phyloP scores from a whole-genome alignment of 2,888 invertebrate species.

The Ferrisia virgata region DNA sequence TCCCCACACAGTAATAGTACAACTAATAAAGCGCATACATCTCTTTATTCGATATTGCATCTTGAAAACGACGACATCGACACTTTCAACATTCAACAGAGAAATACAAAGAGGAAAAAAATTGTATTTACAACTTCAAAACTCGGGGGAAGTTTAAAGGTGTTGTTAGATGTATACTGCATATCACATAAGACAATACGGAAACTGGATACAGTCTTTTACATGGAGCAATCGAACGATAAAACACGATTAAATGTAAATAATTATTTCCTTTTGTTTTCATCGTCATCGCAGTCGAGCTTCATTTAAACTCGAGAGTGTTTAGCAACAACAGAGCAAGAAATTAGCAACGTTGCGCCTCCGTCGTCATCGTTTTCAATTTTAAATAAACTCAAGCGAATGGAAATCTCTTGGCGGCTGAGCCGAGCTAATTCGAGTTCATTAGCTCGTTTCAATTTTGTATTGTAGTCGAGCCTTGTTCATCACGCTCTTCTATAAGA shows the following conservation, averaged over 20 bases:
- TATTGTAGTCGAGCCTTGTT: too few relatives aligned
- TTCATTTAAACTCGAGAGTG: neutral
- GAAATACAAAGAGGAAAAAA: neutral
- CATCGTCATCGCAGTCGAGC: neutral
- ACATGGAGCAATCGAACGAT: neutral
- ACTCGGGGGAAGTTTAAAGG: too few relatives aligned
- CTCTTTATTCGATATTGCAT: too few relatives aligned
- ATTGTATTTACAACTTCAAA: too few relatives aligned
- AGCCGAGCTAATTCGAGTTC: neutral
- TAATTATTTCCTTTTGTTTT: constrained; percentile 4
- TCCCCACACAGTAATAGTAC: neutral
- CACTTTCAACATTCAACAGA: neutral
- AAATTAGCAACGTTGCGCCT: neutral
- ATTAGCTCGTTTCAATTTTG: neutral
- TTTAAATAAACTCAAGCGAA: neutral
- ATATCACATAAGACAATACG: neutral
- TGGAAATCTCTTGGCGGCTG: neutral
- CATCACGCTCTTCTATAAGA: too few relatives aligned
- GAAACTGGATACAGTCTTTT: neutral
- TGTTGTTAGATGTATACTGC: too few relatives aligned
- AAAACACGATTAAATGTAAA: neutral
- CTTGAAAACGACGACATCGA: too few relatives aligned
- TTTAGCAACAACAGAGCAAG: neutral
- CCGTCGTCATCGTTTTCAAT: too few relatives aligned
- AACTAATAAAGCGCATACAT: neutral